Evolutionary conservation across 2,113 vertebrate species (phyloP).

Genomic region (Triplophysa siluroides): DNA sequence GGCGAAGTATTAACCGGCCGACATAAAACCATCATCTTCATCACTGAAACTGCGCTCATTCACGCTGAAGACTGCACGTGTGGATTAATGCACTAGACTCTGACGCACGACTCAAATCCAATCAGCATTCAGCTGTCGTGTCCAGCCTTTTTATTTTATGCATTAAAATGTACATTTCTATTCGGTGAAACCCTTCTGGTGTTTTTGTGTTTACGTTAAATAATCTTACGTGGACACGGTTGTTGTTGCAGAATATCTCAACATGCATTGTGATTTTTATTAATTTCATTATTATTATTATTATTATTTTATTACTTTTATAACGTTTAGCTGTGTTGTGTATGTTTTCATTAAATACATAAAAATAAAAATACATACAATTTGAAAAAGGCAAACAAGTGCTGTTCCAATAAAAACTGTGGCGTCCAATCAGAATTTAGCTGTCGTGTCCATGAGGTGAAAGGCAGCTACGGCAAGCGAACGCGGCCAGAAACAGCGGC

Average conservation of each 20-base stretch:
- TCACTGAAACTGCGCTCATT: background rate
- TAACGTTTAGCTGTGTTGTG: no score
- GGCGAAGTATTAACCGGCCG: background rate
- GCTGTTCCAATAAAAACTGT: background rate
- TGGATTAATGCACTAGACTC: background rate
- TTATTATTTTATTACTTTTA: background rate
- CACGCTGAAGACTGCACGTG: background rate
- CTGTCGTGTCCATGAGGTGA: slow-evolving; percentile 73
- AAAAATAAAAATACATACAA: background rate
- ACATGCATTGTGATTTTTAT: no score
- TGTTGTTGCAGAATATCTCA: no score
- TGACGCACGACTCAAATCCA: slow-evolving; percentile 33
- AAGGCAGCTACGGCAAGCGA: slow-evolving; percentile 64
- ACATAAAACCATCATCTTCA: background rate
- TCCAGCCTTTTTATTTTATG: background rate
- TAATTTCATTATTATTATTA: no score
- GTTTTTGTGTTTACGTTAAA: no score
- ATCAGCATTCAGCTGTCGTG: slow-evolving; percentile 1
- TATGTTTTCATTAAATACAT: background rate
- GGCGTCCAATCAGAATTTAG: slow-evolving; percentile 54
- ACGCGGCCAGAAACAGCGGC: slow-evolving; percentile 1
- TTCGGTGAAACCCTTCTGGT: background rate
- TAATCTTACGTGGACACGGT: no score
- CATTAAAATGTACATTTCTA: background rate
- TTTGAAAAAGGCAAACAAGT: background rate